A percentile compares a stretch with the other conserved stretches of the same genome.
Evolutionary conservation across 92 coral and sea anemone genomes (phyloP).

Genomic region (Parazoanthus swiftii): DNA sequence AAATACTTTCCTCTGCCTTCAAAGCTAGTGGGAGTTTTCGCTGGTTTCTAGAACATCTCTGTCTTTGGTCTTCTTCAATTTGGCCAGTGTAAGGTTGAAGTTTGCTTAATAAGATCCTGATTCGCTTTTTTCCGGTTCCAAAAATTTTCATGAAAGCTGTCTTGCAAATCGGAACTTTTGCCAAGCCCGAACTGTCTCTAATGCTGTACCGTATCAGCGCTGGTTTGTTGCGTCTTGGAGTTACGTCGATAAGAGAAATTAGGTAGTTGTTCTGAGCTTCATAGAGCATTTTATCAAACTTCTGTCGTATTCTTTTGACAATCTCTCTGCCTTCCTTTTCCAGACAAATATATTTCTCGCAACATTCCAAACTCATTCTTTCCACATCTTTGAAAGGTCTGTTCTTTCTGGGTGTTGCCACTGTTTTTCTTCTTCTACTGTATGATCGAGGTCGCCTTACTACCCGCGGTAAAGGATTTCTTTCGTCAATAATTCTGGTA

Average conservation of each 20-base stretch:
- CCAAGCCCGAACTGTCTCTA: constrained; percentile 1
- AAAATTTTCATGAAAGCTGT: constrained; percentile 19
- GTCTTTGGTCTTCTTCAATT: constrained; percentile 19
- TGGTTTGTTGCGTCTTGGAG: constrained; percentile 13
- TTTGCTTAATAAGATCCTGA: neutral
- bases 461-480: constrained; percentile 3
- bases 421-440: constrained; percentile 32
- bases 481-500: neutral
- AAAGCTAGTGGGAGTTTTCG: constrained; percentile 17
- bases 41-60: constrained; percentile 9
- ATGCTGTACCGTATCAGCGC: constrained; percentile 16
- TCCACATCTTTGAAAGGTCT: constrained; percentile 23
- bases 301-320: constrained; percentile 27
- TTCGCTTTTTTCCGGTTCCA: constrained; percentile 1
- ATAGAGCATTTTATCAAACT: constrained; percentile 43
- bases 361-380: constrained; percentile 41
- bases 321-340: constrained; percentile 23
- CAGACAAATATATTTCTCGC: constrained; percentile 41
- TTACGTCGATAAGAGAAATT: constrained; percentile 44
- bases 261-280: constrained; percentile 34
- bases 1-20: neutral
- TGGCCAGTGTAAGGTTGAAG: constrained; percentile 22
- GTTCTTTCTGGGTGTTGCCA: constrained; percentile 43
- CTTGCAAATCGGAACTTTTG: constrained; percentile 8
- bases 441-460: constrained; percentile 1